Conservation (phyloP, 2,888 invertebrate species). For the Bursaphelenchus okinawaensis region DNA sequence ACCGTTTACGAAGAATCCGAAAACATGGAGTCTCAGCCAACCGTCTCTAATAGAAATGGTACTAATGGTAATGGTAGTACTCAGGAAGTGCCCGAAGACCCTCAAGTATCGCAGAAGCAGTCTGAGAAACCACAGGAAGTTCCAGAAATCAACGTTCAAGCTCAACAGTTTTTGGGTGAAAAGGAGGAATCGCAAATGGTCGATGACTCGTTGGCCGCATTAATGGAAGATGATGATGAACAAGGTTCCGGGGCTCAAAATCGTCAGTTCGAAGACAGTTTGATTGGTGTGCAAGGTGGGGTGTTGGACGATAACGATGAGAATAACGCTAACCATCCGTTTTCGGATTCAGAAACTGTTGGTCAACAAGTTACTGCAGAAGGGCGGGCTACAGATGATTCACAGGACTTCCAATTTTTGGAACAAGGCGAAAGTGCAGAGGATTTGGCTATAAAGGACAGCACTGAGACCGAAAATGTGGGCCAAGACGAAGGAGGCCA, state of each 20-base stretch:
- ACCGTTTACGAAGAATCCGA: not conserved
- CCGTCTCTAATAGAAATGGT: too few species aligned
- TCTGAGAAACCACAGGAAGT: constrained; percentile 13
- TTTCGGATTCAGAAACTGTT: not conserved
- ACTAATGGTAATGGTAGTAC: not conserved
- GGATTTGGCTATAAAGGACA: not conserved
- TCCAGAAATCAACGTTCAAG: constrained; percentile 10
- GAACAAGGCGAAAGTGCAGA: not conserved
- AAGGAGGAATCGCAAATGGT: constrained; percentile 5
- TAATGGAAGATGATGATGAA: constrained; percentile 8
- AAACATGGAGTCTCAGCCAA: too few species aligned
- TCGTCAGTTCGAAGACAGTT: too few species aligned
- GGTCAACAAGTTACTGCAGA: not conserved
- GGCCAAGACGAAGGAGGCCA: not conserved
- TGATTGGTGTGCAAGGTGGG: not conserved
- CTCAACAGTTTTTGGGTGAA: constrained; percentile 3
- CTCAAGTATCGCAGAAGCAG: not conserved
- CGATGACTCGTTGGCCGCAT: not conserved
- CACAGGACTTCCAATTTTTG: not conserved
- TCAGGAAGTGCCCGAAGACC: not conserved
- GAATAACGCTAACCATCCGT: too few species aligned
- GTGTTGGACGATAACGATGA: not conserved
- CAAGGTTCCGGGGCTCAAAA: too few species aligned
- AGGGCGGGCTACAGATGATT: not conserved
- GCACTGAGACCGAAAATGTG: not conserved